Base-by-base conservation (phyloP, 2,888 invertebrate species). In the Harpalus rubripes region DNA sequence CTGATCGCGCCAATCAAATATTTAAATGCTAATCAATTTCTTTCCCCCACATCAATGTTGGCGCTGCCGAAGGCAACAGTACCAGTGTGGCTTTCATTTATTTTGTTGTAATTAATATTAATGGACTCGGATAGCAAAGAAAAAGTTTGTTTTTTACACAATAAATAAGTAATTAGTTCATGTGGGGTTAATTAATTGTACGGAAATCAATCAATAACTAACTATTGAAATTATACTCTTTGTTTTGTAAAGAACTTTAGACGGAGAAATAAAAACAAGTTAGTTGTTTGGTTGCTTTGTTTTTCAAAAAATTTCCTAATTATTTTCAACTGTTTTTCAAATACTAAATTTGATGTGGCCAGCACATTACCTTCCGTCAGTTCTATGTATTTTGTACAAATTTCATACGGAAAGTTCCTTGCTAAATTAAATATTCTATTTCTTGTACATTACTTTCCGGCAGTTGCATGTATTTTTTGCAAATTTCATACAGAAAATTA, bases 21-120 rank as follows among this genome's bases (percentile, higher is more conserved):
- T 81, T 81, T 63, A 81, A 81, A 81, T 52, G 81, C 44, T 65
- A 81, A 81, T 81, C 81, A 81, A 81, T 81, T 81, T 68, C 68
- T 68, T 68, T 68, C 32, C 68, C 32, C 39, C 63, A 32, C 32
- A n/a, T 68, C 32, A 68, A 68, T 15, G 44, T 68, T 26, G 26
- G 39, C 12, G n/a, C 68, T n/a, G 15, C 26, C 41, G 32, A 7
- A 26, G 26, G 32, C 26, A 63, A 26, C 63, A 12, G 26, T 63
- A 59, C 2, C 10, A 26, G 26, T 22, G 63, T 39, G 39, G 22
- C 22, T 63, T 32, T 39, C 26, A 39, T 68, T 68, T 68, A 68
- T 68, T 68, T 68, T 68, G 68, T 68, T 68, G 68, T 39, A 68
- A 68, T 68, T 68, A 68, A 68, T 68, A 39, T 68, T 68, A 68